A percentile compares a stretch with the other conserved stretches of the same genome.
Evolutionary conservation across 1,140 invertebrate species (phyloP).

Genomic region (Berghia stephanieae): DNA sequence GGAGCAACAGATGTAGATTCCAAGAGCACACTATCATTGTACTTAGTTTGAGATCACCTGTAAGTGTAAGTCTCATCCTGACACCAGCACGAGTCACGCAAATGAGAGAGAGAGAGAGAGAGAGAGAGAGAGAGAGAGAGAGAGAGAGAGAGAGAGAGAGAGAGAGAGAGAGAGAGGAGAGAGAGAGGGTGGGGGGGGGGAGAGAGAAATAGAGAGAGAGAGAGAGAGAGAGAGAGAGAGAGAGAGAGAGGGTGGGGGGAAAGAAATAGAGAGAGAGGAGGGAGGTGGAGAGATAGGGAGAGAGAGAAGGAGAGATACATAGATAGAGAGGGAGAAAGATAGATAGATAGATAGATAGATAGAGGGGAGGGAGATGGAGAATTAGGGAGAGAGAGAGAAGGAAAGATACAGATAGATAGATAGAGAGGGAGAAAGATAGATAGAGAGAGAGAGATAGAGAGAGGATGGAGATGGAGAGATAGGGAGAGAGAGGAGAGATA

Average conservation of each 20-base stretch:
- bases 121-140: slow-evolving; percentile 11
- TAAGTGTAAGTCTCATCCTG: background rate
- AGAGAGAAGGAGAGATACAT: no score
- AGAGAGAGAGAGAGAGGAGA: slow-evolving; percentile 10
- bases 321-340: no score
- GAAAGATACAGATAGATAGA: no score
- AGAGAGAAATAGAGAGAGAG: background rate
- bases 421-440: slow-evolving; percentile 18
- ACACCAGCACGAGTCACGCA: no score
- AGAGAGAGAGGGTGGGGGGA: background rate
- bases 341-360: background rate
- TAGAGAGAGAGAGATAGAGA: slow-evolving; percentile 1
- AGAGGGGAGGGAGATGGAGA: background rate
- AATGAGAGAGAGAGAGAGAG: no score
- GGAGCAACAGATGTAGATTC: no score
- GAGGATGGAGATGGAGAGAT: slow-evolving; percentile 12
- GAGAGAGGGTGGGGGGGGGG: background rate
- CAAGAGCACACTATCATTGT: no score
- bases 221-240: slow-evolving; percentile 32
- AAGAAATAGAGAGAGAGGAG: background rate
- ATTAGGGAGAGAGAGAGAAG: background rate
- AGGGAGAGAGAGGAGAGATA: background rate
- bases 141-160: slow-evolving; percentile 2
- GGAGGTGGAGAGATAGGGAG: background rate
- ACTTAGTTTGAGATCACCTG: background rate